phyloP scores from a whole-genome alignment of 2,888 invertebrate genomes.

The Macropis europaea region DNA sequence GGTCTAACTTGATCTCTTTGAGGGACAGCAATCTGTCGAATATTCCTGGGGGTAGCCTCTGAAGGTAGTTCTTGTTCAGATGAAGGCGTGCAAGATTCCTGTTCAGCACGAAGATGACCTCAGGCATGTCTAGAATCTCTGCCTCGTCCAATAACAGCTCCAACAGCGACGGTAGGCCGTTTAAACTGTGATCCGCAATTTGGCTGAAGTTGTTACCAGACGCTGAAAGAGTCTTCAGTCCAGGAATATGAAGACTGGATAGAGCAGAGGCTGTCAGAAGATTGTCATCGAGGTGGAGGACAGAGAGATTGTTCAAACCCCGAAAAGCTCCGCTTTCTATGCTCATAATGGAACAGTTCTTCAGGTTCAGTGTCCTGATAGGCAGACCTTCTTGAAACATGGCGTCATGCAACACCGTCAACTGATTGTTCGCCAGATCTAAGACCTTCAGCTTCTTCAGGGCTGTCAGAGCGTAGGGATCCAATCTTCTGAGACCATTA shows the following conservation, averaged over 20 bases:
- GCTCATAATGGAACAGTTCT: conserved; percentile 87
- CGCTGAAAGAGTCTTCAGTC: conserved; percentile 86
- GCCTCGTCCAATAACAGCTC: conserved; percentile 86
- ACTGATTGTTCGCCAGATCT: conserved; percentile 90
- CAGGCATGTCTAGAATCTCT: conserved; percentile 86
- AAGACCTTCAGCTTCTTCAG: conserved; percentile 88
- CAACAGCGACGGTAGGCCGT: conserved; percentile 89
- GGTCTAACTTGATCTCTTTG: conserved; percentile 87
- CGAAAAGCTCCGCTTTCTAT: conserved; percentile 88
- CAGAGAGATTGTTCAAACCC: conserved; percentile 87
- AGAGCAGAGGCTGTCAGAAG: conserved; percentile 86
- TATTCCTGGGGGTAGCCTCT: conserved; percentile 86
- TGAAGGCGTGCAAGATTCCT: conserved; percentile 88
- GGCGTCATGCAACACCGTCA: conserved; percentile 86
- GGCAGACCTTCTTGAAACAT: conserved; percentile 89
- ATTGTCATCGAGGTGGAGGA: conserved; percentile 89
- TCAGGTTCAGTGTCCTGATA: conserved; percentile 87
- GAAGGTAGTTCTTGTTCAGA: conserved; percentile 86
- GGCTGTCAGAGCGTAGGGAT: conserved; percentile 87
- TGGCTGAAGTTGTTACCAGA: conserved; percentile 90
- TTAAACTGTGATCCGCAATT: conserved; percentile 87
- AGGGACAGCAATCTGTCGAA: conserved; percentile 88
- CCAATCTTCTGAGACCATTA: conserved; percentile 87
- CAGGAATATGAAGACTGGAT: conserved; percentile 87
- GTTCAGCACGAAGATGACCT: conserved; percentile 87